Evolutionary conservation across 30 jellyfish, hydroid and myxozoan species (phyloP).

Genomic region (Aurelia sp.): DNA sequence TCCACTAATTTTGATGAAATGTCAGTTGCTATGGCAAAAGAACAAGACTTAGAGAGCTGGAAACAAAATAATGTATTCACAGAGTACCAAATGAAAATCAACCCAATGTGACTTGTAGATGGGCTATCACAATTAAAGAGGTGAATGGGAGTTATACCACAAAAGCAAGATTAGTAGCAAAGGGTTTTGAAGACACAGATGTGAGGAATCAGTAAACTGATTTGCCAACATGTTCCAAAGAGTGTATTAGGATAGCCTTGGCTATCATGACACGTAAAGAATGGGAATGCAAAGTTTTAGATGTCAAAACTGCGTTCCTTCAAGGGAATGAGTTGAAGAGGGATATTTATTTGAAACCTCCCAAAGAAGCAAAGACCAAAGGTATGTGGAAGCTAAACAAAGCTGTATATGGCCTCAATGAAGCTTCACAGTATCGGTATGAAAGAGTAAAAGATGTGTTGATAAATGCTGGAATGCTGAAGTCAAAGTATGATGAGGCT

Average conservation of each 20-base stretch:
- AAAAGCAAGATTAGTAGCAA: slow-evolving; percentile 49
- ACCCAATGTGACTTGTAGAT: slow-evolving; percentile 8
- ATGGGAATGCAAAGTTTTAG: slow-evolving; percentile 40
- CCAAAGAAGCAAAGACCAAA: slow-evolving; percentile 43
- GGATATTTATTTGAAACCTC: slow-evolving; percentile 38
- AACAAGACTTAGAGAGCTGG: slow-evolving; percentile 32
- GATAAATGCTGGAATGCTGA: slow-evolving; percentile 34
- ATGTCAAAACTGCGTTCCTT: slow-evolving; percentile 55
- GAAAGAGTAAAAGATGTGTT: slow-evolving; percentile 35
- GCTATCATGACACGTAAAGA: slow-evolving; percentile 33
- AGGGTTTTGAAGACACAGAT: slow-evolving; percentile 51
- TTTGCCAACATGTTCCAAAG: slow-evolving; percentile 43
- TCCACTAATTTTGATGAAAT: not conserved
- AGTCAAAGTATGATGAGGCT: slow-evolving; percentile 45
- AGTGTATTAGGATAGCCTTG: slow-evolving; percentile 24
- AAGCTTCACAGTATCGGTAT: slow-evolving; percentile 13
- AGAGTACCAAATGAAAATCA: slow-evolving; percentile 44
- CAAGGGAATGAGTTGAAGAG: slow-evolving; percentile 46
- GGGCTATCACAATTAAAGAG: slow-evolving; percentile 24
- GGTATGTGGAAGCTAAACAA: slow-evolving; percentile 46
- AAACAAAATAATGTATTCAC: slow-evolving; percentile 16
- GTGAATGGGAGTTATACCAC: not conserved
- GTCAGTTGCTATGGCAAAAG: slow-evolving; percentile 20
- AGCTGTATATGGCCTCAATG: slow-evolving; percentile 51
- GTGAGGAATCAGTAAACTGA: slow-evolving; percentile 24